These are phyloP conservation scores for Galaxea fascicularis DNA, from an alignment of 92 coral and sea anemone species.

Conservation along the genomic window DNA sequence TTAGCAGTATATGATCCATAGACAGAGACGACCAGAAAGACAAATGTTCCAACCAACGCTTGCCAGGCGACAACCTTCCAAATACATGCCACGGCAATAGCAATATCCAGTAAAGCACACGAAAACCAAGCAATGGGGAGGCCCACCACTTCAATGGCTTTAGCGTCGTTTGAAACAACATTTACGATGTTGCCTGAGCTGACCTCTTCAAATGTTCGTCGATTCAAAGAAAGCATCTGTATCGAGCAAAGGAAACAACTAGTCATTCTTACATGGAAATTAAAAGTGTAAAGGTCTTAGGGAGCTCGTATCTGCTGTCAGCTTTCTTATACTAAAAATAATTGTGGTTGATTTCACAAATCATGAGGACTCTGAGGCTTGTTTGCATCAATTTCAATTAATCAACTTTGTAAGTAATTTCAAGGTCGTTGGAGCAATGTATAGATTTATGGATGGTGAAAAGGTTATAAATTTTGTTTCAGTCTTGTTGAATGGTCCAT, in stretches of 20 bases:
- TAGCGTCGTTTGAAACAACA: conserved; percentile 43
- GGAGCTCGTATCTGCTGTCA: too few relatives aligned
- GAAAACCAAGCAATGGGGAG: neutral
- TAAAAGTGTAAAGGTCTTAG: too few relatives aligned
- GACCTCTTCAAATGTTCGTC: conserved; percentile 8
- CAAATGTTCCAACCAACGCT: conserved; percentile 33
- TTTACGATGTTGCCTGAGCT: conserved; percentile 23
- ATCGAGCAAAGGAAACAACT: neutral
- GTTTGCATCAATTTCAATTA: too few relatives aligned
- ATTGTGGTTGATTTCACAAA: too few relatives aligned
- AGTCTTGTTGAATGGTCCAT: too few relatives aligned
- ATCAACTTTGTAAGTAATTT: too few relatives aligned
- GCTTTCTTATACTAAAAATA: too few relatives aligned
- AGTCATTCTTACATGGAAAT: too few relatives aligned
- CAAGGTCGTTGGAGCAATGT: too few relatives aligned
- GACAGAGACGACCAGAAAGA: conserved; percentile 6
- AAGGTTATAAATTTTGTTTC: too few relatives aligned
- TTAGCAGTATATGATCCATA: conserved; percentile 23
- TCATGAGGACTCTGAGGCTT: too few relatives aligned
- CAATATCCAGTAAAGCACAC: conserved; percentile 8
- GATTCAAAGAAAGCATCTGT: conserved; percentile 6
- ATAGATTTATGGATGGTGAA: too few relatives aligned
- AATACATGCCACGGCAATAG: neutral
- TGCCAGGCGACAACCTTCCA: conserved; percentile 43
- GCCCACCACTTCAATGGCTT: conserved; percentile 9